Conservation (phyloP, 2,113 vertebrate species). For the Rhea pennata region DNA sequence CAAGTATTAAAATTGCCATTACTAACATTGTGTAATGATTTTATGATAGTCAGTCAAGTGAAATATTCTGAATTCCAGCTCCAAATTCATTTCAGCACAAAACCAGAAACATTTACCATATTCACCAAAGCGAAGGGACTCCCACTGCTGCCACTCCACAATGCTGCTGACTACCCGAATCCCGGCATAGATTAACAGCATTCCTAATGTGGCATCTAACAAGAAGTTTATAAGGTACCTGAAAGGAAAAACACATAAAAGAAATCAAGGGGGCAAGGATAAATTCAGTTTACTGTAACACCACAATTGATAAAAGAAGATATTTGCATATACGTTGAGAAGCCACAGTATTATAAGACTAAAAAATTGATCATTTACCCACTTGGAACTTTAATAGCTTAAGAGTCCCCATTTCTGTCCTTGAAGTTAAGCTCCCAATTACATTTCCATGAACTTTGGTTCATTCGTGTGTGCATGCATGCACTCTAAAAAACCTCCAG, state of each 20-base stretch:
- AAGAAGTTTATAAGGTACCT: slow-evolving; percentile 99
- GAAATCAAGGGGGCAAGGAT: neutral
- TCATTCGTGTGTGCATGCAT: too few species aligned
- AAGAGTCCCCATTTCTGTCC: neutral
- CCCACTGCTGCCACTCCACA: slow-evolving; percentile 98
- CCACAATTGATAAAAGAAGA: neutral
- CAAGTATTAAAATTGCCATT: neutral
- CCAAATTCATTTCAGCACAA: neutral
- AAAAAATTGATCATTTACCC: neutral
- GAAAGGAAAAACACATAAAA: neutral
- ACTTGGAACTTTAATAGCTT: neutral
- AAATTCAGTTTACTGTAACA: neutral
- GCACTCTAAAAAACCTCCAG: neutral
- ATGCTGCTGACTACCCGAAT: slow-evolving; percentile 88
- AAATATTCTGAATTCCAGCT: neutral
- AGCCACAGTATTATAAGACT: neutral
- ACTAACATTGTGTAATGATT: neutral
- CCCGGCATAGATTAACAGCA: slow-evolving; percentile 95
- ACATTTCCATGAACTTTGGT: neutral
- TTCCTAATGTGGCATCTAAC: slow-evolving; percentile 93
- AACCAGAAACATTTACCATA: slow-evolving; percentile 84
- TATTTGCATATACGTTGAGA: neutral
- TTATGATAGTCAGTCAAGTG: neutral
- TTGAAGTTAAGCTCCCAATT: neutral
- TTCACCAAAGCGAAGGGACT: slow-evolving; percentile 95